phyloP scores from a whole-genome alignment of 2,797 vertebrate genomes.

The Arremon aurantiirostris region DNA sequence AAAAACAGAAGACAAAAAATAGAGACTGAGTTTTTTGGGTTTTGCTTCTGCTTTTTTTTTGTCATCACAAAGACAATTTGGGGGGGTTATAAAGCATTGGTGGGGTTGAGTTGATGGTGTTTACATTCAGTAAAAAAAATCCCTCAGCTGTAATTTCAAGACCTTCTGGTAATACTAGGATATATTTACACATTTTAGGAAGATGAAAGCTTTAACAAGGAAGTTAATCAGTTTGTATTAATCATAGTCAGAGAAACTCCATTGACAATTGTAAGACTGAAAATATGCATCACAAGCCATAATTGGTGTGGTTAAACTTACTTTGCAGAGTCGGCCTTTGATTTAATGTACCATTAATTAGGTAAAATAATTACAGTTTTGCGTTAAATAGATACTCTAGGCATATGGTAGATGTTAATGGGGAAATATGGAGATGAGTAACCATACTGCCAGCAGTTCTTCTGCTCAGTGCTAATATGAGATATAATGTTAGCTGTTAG shows the following conservation, averaged over 20 bases:
- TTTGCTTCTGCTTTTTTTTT: background rate
- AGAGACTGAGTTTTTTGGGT: background rate
- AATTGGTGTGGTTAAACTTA: background rate
- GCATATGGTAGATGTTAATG: constrained; percentile 8
- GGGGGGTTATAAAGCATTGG: background rate
- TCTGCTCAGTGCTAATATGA: background rate
- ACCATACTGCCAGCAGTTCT: background rate
- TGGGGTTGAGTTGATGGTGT: background rate
- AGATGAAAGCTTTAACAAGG: constrained; percentile 15
- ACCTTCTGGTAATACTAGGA: background rate
- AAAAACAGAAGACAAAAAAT: background rate
- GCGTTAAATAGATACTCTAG: background rate
- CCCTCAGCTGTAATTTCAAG: background rate
- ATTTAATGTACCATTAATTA: constrained; percentile 43
- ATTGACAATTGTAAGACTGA: background rate
- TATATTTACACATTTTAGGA: constrained; percentile 8
- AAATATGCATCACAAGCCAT: background rate
- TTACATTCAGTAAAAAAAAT: background rate
- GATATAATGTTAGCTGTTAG: background rate
- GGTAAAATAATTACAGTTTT: constrained; percentile 39
- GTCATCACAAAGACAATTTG: background rate
- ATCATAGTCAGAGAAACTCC: constrained; percentile 1
- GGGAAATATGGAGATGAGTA: background rate
- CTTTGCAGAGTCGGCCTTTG: background rate
- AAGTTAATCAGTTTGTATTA: constrained; percentile 33